Conservation (phyloP, 2,797 vertebrate species). For the Sebastolobus altivelis region DNA sequence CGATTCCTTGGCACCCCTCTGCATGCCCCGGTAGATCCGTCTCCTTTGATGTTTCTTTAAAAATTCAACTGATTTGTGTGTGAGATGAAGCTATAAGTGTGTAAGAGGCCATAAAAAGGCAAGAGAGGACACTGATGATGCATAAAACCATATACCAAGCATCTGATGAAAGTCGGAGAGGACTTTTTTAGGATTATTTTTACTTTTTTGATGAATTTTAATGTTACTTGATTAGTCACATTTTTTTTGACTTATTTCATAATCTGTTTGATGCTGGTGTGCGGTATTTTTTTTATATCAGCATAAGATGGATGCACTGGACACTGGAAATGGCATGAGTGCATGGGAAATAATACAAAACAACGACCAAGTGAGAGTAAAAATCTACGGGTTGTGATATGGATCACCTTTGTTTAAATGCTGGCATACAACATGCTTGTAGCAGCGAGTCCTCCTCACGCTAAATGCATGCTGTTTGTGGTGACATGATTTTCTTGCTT, state of each 20-base stretch:
- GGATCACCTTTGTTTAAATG: neutral
- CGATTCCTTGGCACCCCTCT: conserved; percentile 49
- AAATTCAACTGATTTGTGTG: conserved; percentile 62
- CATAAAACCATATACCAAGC: conserved; percentile 23
- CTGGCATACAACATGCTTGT: neutral
- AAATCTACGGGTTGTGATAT: neutral
- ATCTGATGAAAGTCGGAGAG: conserved; percentile 9
- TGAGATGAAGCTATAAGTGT: conserved; percentile 40
- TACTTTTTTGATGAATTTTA: conserved; percentile 3
- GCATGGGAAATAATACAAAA: neutral
- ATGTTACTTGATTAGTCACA: neutral
- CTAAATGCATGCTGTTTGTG: neutral
- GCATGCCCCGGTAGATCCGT: conserved; percentile 23
- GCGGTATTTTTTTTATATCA: conserved; percentile 1
- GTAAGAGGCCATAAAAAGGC: conserved; percentile 35
- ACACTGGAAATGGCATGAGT: neutral
- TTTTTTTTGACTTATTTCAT: conserved; percentile 7
- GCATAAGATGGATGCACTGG: neutral
- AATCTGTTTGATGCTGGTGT: neutral
- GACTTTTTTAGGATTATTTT: conserved; percentile 2
- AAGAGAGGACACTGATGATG: conserved; percentile 22
- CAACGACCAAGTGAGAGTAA: neutral
- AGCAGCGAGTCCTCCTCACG: neutral
- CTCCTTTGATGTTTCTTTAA: conserved; percentile 67
- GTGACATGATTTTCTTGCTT: neutral